Conservation (phyloP, 1,140 invertebrate genomes). For the Euwallacea similis region DNA sequence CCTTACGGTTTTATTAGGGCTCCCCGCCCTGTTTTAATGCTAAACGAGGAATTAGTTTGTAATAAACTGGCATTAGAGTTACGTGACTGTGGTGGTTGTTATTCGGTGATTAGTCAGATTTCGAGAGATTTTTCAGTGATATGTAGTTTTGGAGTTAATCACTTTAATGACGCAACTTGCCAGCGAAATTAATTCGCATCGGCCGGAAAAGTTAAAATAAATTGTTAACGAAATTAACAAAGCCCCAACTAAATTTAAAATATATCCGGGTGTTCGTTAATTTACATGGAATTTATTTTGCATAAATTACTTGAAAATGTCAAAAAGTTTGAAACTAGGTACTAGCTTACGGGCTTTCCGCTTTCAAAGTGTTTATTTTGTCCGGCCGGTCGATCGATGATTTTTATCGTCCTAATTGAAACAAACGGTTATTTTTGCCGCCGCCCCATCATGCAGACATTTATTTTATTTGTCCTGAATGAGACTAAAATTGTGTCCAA, state of each 20-base stretch:
- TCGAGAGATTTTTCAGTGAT: background rate
- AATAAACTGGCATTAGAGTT: background rate
- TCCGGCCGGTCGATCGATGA: constrained; percentile 1
- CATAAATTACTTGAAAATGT: constrained; percentile 26
- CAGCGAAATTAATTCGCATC: background rate
- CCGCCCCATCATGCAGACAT: background rate
- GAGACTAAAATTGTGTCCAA: no score
- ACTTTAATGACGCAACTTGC: no score
- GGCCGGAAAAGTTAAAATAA: constrained; percentile 5
- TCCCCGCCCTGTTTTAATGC: background rate
- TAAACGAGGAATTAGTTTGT: constrained; percentile 2
- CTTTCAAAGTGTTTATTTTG: constrained; percentile 16
- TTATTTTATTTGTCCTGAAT: background rate
- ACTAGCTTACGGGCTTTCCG: constrained; percentile 23
- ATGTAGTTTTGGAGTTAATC: no score
- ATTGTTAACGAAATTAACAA: constrained; percentile 4
- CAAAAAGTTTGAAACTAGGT: constrained; percentile 19
- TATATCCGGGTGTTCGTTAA: constrained; percentile 15
- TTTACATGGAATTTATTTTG: constrained; percentile 29
- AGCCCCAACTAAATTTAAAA: constrained; percentile 9
- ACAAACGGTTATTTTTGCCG: constrained; percentile 5
- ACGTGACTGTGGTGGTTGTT: background rate
- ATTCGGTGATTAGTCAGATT: background rate
- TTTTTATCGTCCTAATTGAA: constrained; percentile 14
- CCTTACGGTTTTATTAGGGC: constrained; percentile 8